A percentile compares a stretch with the other conserved stretches of the same genome.
These are phyloP conservation scores for Peucedramus taeniatus DNA, from an alignment of 2,113 vertebrate genomes.

Conservation along the genomic window DNA sequence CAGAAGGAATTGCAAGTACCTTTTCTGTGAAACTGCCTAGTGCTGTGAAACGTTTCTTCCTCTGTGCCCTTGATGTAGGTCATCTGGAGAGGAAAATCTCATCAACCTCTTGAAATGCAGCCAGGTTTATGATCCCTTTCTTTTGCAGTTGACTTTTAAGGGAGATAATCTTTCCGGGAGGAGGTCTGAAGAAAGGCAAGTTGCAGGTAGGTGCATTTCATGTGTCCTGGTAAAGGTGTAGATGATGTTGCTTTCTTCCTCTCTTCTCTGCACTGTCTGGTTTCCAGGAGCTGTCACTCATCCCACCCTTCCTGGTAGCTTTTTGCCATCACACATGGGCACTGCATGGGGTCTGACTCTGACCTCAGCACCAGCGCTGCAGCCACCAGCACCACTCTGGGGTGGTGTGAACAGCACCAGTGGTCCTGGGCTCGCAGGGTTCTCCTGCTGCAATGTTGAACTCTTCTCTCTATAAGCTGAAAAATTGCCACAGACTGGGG, in stretches of 20 bases:
- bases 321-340: neutral
- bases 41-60: neutral
- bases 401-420: neutral
- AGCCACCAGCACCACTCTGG: fast-evolving
- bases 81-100: conserved; percentile 69
- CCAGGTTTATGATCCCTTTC: neutral
- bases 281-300: neutral
- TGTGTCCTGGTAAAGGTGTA: neutral
- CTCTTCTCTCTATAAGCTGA: neutral
- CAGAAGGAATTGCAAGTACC: neutral
- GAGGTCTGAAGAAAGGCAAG: neutral
- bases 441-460: neutral
- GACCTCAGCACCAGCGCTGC: neutral
- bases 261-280: neutral
- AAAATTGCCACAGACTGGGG: neutral
- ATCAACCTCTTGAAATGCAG: neutral
- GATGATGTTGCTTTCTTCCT: neutral
- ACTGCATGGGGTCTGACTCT: fast-evolving
- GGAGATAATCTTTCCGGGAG: neutral
- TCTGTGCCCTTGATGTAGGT: conserved; percentile 60
- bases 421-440: fast-evolving
- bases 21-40: neutral
- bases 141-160: conserved; percentile 18
- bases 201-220: conserved; percentile 22
- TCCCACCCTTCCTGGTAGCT: neutral